Evolutionary conservation across 1,140 invertebrate species (phyloP), one percentile per base, ranked within the genome.

Genomic region (Drosophila yakuba): DNA sequence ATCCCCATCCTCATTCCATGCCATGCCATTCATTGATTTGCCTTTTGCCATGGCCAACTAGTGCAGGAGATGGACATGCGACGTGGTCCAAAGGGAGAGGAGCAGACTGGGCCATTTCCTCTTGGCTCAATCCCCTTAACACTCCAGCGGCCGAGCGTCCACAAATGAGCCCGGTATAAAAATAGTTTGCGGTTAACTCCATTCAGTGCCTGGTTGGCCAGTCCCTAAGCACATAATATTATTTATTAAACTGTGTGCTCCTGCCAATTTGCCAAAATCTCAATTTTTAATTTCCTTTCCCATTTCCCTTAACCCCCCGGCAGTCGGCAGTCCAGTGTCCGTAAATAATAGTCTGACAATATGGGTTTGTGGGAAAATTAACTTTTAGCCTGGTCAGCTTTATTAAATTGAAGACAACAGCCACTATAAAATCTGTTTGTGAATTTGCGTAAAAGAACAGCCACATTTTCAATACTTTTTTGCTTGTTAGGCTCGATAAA

Each of bases 11-110:
- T 71, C 51, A 20, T 71, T 43, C 28, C 28, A 32, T 32, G 32
- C 32, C 67, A 43, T 71, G 69, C 66, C 64, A 88, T 86, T 86
- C 83, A 86, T 86, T 82, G 83, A 86, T 86, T 86, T 76, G 72
- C 83, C 67, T 86, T 67, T 77, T 67, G 74, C 74, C 60, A 35
- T 69, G 69, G 69, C 77, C 77, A 85, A 77, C 78, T 74, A 78
- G 59, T 60, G 55, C 71, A 48, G 59, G 28, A 64, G 54, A 58
- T 8, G 35, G 36, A 51, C 62, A 50, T 35, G 50, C 67, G 51
- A 57, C 68, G 43, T 71, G 64, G 28, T 44, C 50, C 36, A 23
- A 20, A 20, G 11, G 35, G 43, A 48, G 51, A 43, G 45, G 52
- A 35, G 64, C 64, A 68, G 41, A 68, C 63, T 71, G 60, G 52